Percentiles rank a stretch among this genome's conserved stretches.
phyloP scores from a whole-genome alignment of 2,888 invertebrate genomes.

The Laothoe populi region DNA sequence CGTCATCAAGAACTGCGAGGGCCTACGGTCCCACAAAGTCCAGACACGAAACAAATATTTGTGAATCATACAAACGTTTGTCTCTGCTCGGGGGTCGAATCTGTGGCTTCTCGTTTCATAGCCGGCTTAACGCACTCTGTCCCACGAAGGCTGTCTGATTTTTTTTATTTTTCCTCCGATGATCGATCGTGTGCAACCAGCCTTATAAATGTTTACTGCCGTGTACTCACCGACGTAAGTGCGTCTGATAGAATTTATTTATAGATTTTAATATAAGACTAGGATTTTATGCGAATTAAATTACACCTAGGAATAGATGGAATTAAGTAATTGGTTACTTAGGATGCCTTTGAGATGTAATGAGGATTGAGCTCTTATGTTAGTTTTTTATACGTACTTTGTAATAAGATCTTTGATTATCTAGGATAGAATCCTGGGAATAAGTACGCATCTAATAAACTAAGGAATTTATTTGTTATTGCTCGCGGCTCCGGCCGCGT shows the following conservation, averaged over 20 bases:
- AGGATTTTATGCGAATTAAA: slow-evolving; percentile 15
- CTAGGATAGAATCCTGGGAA: neutral
- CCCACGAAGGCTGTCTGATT: neutral
- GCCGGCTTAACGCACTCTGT: too few relatives aligned
- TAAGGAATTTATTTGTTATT: neutral
- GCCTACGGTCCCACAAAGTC: too few relatives aligned
- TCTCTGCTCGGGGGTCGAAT: too few relatives aligned
- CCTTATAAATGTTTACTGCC: neutral
- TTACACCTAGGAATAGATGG: slow-evolving; percentile 3
- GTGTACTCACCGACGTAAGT: neutral
- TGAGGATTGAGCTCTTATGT: neutral
- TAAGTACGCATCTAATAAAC: neutral
- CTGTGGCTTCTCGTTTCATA: too few relatives aligned
- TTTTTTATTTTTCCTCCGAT: neutral
- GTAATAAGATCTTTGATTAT: neutral
- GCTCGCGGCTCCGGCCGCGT: too few relatives aligned
- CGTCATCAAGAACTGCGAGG: too few relatives aligned
- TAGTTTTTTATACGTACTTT: neutral
- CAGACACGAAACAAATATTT: too few relatives aligned
- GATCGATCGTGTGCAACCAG: neutral
- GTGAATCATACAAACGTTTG: too few relatives aligned
- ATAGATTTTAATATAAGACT: neutral
- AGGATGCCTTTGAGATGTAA: neutral
- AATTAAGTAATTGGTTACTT: slow-evolving; percentile 25
- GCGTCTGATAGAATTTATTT: neutral